Base-by-base conservation (phyloP, 2,113 vertebrate species). In the Lagopus muta region DNA sequence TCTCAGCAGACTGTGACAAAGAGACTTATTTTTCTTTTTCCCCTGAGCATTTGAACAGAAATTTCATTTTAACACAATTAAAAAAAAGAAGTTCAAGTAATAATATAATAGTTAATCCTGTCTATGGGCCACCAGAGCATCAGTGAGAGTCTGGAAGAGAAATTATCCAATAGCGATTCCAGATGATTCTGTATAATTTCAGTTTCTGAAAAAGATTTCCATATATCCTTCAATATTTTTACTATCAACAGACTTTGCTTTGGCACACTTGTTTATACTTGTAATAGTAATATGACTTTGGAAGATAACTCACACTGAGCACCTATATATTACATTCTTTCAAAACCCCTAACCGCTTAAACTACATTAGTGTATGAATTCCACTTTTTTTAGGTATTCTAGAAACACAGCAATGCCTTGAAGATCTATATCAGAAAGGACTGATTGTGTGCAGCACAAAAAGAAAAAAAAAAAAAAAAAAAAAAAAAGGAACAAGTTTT, bases 231-330 rank as follows among this genome's bases (percentile, higher is more conserved):
- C 76, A 66, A 24, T 81, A 83, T 72, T 43, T 72, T 83, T 62
- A 43, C 92, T 48, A 58, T 73, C 27, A 8, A 43, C 71, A 52
- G 77, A 80, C 30, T 58, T 87, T 72, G 64, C 32, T 14, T 85
- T 81, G 40, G 60, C 72, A 79, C 25, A 74, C 48, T 74, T 84
- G 62, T 78, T 97, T 96, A 86, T 96, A 75, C 67, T 94, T 95
- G 67, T 72, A 92, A 76, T 86, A 77, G 11, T 80, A 92, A 91
- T 60, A 73, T 76, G 91, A 73, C 82, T 17, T 70, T 96, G 82
- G 77, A 92, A 95, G 20, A 90, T 78, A 87, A 34, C 38, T 90
- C 62, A 45, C 27, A 92, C n/a, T 61, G 82, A 73, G 58, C 18
- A 7, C 13, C 90, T 96, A 67, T 40, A 95, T 38, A 86, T 94